Percentiles rank a stretch among this genome's conserved stretches.
These are phyloP conservation scores for Cephalopholis sonnerati DNA, from an alignment of 2,113 vertebrate species.

Conservation along the genomic window DNA sequence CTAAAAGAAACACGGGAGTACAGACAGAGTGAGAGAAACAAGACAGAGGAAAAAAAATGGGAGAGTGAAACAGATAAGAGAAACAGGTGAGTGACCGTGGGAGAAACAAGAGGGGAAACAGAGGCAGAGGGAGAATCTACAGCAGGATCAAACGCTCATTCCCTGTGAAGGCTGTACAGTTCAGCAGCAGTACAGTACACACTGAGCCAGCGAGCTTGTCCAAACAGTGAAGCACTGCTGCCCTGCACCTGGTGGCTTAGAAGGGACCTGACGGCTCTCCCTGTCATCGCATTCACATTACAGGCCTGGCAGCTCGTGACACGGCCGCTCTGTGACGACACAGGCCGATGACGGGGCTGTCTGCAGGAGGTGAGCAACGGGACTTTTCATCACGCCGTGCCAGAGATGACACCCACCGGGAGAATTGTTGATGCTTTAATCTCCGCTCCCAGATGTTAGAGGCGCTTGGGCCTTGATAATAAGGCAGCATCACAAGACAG, in stretches of 20 bases:
- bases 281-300: conserved; percentile 81
- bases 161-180: conserved; percentile 34
- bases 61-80: conserved; percentile 18
- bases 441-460: conserved; percentile 64
- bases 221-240: conserved; percentile 48
- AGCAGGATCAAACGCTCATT: conserved; percentile 31
- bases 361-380: conserved; percentile 49
- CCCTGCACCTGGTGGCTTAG: conserved; percentile 72
- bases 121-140: conserved; percentile 22
- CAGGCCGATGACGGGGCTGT: conserved; percentile 35
- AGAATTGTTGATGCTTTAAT: conserved; percentile 66
- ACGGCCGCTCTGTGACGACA: conserved; percentile 55
- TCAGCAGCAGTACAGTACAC: conserved; percentile 30
- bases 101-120: background rate
- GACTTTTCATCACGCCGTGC: conserved; percentile 59
- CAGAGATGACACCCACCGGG: conserved; percentile 57
- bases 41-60: background rate
- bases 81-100: conserved; percentile 12
- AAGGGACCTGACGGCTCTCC: conserved; percentile 42
- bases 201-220: conserved; percentile 38
- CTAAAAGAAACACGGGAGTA: conserved; percentile 5
- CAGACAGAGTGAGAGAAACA: conserved; percentile 12
- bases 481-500: conserved; percentile 22
- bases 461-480: conserved; percentile 32
- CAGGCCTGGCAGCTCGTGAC: conserved; percentile 65